Base-by-base conservation (phyloP, 1,140 invertebrate species). In the Anoplolepis gracilipes region DNA sequence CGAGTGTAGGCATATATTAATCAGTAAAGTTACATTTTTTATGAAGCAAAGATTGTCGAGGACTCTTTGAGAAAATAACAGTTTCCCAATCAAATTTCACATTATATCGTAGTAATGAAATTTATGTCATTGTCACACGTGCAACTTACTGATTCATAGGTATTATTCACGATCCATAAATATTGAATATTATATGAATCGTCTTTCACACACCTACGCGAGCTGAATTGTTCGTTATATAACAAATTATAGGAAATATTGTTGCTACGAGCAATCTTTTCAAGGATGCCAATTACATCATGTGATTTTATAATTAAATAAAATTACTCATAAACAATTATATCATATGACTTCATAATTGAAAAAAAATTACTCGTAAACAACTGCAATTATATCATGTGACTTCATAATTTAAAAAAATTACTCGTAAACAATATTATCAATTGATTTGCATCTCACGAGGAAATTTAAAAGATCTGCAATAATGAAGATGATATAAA, bases 81-180 rank as follows among this genome's bases (percentile, higher is more conserved):
- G 55, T 42, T 42, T 10, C 8, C 1, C 2, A 42, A 13, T 19
- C 25, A 30, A 65, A 22, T 49, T 76, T 33, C 30, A 61, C 36
- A 33, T 25, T 53, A 72, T 19, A 13, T 55, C 11, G 57, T 57
- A 36, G 53, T 73, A 88, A 78, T 73, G 42, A 81, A 76, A 77
- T 85, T 89, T 88, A 78, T 88, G 53, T 88, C 84, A 88, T 82
- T 78, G 64, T 86, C 57, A 75, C 19, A 64, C 72, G 78, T 65
- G 46, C 67, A 72, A 62, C 10, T 73, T 77, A 75, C 64, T 82
- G 39, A 53, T 64, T 39, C 61, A 81, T 53, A 57, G 49, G 8
- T 11, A 19, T 87, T 73, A 85, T 73, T 87, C 67, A 30, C 53
- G 28, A 69, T 59, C 62, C 87, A n/a, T 39, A 30, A 25, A 59